Conservation (phyloP, 2,113 vertebrate genomes). For the Cyanoliseus patagonus region DNA sequence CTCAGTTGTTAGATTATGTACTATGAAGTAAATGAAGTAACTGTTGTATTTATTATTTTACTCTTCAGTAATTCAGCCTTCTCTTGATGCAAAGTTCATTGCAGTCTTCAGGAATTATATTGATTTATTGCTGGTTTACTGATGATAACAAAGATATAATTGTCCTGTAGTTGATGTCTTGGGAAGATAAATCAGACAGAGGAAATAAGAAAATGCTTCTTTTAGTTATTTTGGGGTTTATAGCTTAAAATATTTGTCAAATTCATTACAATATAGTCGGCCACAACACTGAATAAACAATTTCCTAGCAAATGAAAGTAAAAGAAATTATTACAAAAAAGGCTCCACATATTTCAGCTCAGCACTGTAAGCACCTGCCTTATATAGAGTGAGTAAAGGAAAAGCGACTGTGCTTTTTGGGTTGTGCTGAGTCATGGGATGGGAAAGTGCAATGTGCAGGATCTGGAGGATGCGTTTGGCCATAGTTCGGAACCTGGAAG, state of each 20-base stretch:
- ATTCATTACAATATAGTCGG: neutral
- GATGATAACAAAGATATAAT: neutral
- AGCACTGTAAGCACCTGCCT: neutral
- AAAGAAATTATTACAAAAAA: neutral
- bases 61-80: neutral
- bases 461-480: neutral
- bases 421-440: neutral
- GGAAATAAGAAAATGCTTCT: neutral
- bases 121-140: neutral
- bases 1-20: accelerated
- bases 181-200: neutral
- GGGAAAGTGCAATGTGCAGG: accelerated
- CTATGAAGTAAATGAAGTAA: neutral
- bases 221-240: neutral
- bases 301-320: neutral
- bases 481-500: neutral
- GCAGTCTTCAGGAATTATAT: neutral
- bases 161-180: neutral
- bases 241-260: neutral
- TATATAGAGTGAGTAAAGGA: neutral
- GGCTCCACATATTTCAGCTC: accelerated
- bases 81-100: neutral
- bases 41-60: neutral
- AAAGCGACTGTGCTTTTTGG: neutral
- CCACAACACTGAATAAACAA: neutral